Base-by-base conservation (phyloP, 2,888 invertebrate genomes). In the Chymomyza procnemis region DNA sequence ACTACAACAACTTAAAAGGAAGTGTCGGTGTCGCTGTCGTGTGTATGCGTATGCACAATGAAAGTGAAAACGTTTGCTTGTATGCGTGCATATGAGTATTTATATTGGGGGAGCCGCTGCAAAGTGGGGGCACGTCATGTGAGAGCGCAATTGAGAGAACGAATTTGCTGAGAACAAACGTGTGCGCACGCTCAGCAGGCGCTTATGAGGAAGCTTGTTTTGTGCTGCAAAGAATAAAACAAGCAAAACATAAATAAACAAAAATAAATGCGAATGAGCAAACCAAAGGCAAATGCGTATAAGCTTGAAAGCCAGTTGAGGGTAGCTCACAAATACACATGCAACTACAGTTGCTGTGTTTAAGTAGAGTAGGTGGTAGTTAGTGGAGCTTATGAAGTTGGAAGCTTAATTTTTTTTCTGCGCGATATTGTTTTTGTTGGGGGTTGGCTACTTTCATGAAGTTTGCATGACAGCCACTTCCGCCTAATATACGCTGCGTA, bases 181-280 rank as follows among this genome's bases (percentile, higher is more conserved):
- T 64, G 52, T 34, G n/a, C 22, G 47, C 12, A 46, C 19, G 59
- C 30, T 18, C 41, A 64, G 60, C 59, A 57, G 56, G 63, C 56
- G 60, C 64, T 67, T 71, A 80, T 66, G 71, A 85, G 80, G 85
- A 85, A 85, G 74, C 76, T 50, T 50, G 9, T 50, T 19, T 16
- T 50, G 9, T 50, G 69, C 75, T 79, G 79, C 70, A 76, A 79
- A 76, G 75, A 84, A 85, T 82, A 73, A 73, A 75, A 79, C 73
- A 84, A 87, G 75, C 84, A 86, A 86, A 87, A 86, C 85, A 87
- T 84, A 82, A 85, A 81, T 86, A 85, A 85, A 87, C 83, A 85
- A 85, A 87, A 83, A 85, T 87, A 85, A 83, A 84, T 72, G 76
- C 85, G 86, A 86, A 80, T 70, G 69, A 71, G 79, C 59, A 66